Evolutionary conservation across 2,888 invertebrate species (phyloP), one percentile per base, ranked within the genome.

Genomic region (Aquatica leii): DNA sequence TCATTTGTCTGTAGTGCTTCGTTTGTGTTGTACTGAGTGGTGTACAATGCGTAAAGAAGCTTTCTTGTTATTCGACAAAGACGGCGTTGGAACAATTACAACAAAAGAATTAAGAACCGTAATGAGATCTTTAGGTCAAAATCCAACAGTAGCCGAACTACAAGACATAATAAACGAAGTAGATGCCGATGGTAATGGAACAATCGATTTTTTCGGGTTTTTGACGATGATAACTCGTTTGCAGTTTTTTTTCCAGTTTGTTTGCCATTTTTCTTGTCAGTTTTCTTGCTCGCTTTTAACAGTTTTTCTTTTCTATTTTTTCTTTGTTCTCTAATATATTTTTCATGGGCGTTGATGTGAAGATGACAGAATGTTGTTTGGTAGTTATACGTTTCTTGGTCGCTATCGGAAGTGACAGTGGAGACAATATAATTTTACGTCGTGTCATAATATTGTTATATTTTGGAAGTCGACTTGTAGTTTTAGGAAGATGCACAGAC

Each of bases 121-220:
- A 76, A 98, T 98, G 97, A 87, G 97, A 82, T 97, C 97, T 74
- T 88, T 98, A 82, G 98, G 98, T 78, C 98, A 98, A 87, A 98
- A 98, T 87, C 98, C 98, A 83, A 98, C 98, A 83, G 98, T 99
- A 86, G 97, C 97, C 64, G 98, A 98, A 85, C 90, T 98, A 73
- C 98, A 98, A 85, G 98, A 98, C 84, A 98, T 98, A 98, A 98
- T 99, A 87, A 98, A 98, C 86, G 98, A 99, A 88, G 98, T 98
- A 78, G 98, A 98, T 85, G 95, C 94, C 76, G 96, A 97, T 84
- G 98, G 97, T 80, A 98, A 98, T 85, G 98, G 98, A 81, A 98
- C 98, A 83, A 98, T 99, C 85, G 98, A 99, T 87, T 99, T 99
- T 86, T 98, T 98, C 77, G 98, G 99, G 87, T 99, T 99, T 88